Evolutionary conservation across 92 coral and sea anemone species (phyloP).

Genomic region (Epizoanthus rinbou): DNA sequence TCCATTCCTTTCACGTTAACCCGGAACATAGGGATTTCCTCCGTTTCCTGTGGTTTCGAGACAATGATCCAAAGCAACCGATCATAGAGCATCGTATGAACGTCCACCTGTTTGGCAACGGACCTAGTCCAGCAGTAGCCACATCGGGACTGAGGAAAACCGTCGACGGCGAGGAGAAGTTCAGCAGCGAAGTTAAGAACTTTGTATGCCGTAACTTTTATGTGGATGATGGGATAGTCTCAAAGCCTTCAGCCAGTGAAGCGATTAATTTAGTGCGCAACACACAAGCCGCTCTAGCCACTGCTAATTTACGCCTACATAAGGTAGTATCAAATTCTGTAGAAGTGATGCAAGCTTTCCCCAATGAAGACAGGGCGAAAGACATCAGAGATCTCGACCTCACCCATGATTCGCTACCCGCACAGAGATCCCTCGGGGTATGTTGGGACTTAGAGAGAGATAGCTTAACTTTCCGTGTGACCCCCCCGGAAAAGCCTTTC

Average conservation of each 20-base stretch:
- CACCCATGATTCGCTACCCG: conserved; percentile 29
- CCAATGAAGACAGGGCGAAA: conserved; percentile 41
- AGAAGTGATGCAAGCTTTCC: conserved; percentile 57
- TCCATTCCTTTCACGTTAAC: conserved; percentile 37
- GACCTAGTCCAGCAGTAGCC: conserved; percentile 44
- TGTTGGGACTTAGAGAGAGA: conserved; percentile 41
- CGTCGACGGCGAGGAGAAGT: conserved; percentile 45
- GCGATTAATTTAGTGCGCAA: conserved; percentile 21
- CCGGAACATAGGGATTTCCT: conserved; percentile 45
- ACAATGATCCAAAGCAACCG: conserved; percentile 19
- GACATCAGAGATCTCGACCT: conserved; percentile 43
- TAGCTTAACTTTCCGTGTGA: conserved; percentile 36
- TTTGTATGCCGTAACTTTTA: conserved; percentile 39
- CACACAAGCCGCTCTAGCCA: conserved; percentile 33
- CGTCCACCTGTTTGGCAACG: conserved; percentile 50
- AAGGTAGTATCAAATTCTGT: conserved; percentile 50
- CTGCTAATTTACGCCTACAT: conserved; percentile 43
- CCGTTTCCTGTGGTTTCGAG: conserved; percentile 48
- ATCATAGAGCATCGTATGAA: conserved; percentile 46
- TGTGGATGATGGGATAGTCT: conserved; percentile 45
- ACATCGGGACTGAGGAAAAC: conserved; percentile 41
- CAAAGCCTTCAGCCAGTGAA: conserved; percentile 10
- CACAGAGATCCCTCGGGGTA: conserved; percentile 49
- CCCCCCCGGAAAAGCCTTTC: conserved; percentile 38
- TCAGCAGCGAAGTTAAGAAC: conserved; percentile 17